These are phyloP conservation scores for Rhodinocichla rosea DNA, from an alignment of 2,113 vertebrate species.

Conservation along the genomic window DNA sequence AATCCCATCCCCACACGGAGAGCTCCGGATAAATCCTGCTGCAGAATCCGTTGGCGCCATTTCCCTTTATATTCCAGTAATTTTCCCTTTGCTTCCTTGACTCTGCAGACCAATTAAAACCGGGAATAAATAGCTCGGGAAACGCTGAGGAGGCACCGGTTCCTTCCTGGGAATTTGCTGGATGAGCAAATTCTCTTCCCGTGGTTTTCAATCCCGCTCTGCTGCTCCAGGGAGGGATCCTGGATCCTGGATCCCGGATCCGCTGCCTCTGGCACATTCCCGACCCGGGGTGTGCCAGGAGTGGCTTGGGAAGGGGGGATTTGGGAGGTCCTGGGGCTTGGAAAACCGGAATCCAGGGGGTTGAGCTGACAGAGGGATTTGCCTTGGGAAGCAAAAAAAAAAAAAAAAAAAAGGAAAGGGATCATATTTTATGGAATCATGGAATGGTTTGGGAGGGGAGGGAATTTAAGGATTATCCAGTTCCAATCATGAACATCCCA, in stretches of 20 bases:
- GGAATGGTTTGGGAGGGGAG: not conserved
- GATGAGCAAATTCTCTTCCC: not conserved
- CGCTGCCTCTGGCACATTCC: not conserved
- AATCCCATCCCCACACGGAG: not conserved
- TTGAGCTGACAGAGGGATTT: not conserved
- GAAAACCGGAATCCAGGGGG: not conserved
- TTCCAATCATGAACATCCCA: fast-evolving
- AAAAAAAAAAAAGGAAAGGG: not conserved
- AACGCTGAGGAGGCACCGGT: not conserved
- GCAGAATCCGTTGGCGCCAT: fast-evolving
- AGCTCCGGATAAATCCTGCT: not conserved
- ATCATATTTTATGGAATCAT: not conserved
- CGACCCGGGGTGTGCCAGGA: fast-evolving
- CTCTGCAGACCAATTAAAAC: not conserved
- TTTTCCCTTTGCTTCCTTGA: not conserved
- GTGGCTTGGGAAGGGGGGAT: not conserved
- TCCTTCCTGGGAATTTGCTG: not conserved
- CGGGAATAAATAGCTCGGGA: not conserved
- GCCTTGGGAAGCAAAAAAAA: not conserved
- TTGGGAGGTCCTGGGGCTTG: not conserved
- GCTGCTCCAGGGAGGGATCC: not conserved
- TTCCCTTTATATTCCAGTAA: not conserved
- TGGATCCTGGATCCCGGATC: not conserved
- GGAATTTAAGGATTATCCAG: not conserved
- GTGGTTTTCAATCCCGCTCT: fast-evolving